Percentiles rank a stretch among this genome's conserved stretches.
phyloP scores from a whole-genome alignment of 2,888 invertebrate genomes.

The Stenodera caucasica region DNA sequence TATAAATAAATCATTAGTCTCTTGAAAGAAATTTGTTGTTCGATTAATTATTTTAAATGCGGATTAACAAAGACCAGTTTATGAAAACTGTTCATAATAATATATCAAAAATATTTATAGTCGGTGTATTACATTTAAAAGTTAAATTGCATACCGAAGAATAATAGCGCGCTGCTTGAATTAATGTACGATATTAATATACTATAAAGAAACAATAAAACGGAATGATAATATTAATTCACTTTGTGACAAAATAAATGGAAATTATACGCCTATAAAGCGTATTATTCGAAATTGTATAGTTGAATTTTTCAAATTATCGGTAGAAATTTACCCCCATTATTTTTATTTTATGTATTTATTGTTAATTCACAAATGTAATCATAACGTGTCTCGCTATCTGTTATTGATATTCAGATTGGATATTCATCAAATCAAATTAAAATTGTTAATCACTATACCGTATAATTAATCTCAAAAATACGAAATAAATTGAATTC shows the following conservation, averaged over 20 bases:
- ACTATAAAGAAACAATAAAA: neutral
- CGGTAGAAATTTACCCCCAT: no score
- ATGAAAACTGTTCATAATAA: neutral
- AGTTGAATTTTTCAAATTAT: no score
- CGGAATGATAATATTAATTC: neutral
- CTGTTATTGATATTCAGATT: conserved; percentile 20
- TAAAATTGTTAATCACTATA: conserved; percentile 27
- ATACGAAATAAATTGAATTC: conserved; percentile 26
- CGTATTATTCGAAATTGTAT: no score
- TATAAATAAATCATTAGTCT: conserved; percentile 8
- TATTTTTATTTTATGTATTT: no score
- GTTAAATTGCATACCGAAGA: conserved; percentile 20
- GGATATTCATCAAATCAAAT: conserved; percentile 25
- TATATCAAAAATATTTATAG: conserved; percentile 18
- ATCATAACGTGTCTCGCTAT: neutral
- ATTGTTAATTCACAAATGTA: neutral
- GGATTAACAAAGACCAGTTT: conserved; percentile 4
- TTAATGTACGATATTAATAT: conserved; percentile 20
- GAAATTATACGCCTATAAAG: neutral
- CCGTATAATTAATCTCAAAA: conserved; percentile 25
- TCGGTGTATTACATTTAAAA: conserved; percentile 11
- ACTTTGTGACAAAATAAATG: conserved; percentile 10
- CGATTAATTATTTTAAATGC: conserved; percentile 2
- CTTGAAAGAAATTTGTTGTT: conserved; percentile 12
- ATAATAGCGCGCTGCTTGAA: conserved; percentile 13